phyloP scores from a whole-genome alignment of 2,113 vertebrate genomes.

The Symphodus melops region DNA sequence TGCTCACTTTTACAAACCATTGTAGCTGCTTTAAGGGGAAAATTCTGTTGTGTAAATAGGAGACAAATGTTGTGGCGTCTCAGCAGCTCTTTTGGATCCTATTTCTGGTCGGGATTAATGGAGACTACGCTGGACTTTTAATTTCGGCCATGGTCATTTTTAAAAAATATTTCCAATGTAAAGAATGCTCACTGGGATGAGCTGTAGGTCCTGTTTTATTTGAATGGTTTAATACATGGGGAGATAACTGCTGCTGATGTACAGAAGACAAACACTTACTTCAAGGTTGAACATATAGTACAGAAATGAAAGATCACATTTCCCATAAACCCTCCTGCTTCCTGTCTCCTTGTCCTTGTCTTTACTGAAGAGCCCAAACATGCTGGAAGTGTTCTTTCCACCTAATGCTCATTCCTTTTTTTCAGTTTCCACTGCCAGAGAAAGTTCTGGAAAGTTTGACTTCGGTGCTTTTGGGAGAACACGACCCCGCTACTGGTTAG shows the following conservation, averaged over 20 bases:
- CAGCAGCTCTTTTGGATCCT: no score
- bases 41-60: no score
- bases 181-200: no score
- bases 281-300: background rate
- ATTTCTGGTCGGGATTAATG: no score
- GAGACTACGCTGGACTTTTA: no score
- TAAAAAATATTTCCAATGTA: no score
- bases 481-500: background rate
- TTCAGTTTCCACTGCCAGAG: constrained; percentile 3
- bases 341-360: constrained; percentile 13
- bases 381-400: constrained; percentile 17
- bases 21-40: no score
- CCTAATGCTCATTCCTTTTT: background rate
- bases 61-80: no score
- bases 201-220: background rate
- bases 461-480: constrained; percentile 1
- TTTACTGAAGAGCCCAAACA: constrained; percentile 7
- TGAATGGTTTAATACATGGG: background rate
- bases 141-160: no score
- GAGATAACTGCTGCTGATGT: background rate
- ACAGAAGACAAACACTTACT: background rate
- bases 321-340: background rate
- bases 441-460: constrained; percentile 19
- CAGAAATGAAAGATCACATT: constrained; percentile 1
- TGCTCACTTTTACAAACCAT: no score